Conservation (phyloP, 1,140 invertebrate genomes). For the Lycorma delicatula region DNA sequence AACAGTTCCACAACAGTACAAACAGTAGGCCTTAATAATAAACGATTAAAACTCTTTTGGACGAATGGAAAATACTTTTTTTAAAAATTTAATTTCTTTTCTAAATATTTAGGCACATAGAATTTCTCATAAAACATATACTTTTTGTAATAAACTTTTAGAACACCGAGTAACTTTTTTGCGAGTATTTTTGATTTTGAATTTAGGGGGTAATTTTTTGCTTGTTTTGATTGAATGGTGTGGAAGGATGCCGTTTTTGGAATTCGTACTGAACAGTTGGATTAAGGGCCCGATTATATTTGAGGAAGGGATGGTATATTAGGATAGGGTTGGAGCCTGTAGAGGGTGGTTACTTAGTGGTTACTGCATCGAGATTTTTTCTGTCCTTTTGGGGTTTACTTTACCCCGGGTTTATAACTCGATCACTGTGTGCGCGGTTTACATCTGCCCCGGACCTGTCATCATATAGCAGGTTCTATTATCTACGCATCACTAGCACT, state of each 20-base stretch:
- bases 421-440: conserved; percentile 3
- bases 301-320: conserved; percentile 20
- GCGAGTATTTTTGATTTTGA: conserved; percentile 17
- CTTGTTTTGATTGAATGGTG: conserved; percentile 17
- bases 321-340: conserved; percentile 21
- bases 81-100: conserved; percentile 13
- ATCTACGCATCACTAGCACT: neutral
- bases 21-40: conserved; percentile 20
- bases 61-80: conserved; percentile 20
- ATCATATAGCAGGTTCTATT: conserved; percentile 1
- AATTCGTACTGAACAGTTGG: conserved; percentile 19
- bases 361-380: conserved; percentile 18
- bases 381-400: conserved; percentile 13
- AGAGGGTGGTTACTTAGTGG: conserved; percentile 16
- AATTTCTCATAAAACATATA: conserved; percentile 18
- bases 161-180: conserved; percentile 20
- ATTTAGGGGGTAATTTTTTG: conserved; percentile 20
- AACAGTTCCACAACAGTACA: conserved; percentile 6
- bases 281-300: conserved; percentile 20
- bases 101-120: conserved; percentile 21
- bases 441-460: conserved; percentile 16
- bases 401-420: conserved; percentile 9
- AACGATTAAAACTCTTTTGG: conserved; percentile 18
- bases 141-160: conserved; percentile 15
- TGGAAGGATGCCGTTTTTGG: conserved; percentile 20